Conservation (phyloP, 2,113 vertebrate species). For the Pandion haliaetus region DNA sequence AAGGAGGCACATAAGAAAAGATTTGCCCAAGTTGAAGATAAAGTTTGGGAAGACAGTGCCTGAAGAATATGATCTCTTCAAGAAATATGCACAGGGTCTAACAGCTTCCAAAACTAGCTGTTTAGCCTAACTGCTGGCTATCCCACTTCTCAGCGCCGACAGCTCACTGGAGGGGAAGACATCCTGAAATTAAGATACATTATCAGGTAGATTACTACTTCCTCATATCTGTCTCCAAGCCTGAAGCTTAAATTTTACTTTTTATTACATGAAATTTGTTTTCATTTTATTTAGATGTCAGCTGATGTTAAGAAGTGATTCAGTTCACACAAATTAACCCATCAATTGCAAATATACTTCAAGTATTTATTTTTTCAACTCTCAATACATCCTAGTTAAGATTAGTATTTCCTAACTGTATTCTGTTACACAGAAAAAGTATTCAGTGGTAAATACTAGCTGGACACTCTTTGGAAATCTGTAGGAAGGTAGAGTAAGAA, state of each 20-base stretch:
- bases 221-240: not conserved
- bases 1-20: not conserved
- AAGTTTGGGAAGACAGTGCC: not conserved
- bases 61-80: not conserved
- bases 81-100: not conserved
- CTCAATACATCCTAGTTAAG: not conserved
- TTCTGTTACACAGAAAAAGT: not conserved
- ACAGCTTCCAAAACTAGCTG: not conserved
- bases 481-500: not conserved
- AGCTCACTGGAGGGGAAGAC: not conserved
- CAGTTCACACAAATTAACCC: not conserved
- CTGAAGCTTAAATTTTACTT: not conserved
- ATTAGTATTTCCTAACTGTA: not conserved
- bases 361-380: not conserved
- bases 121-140: not conserved
- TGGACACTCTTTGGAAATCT: not conserved
- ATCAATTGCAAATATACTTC: not conserved
- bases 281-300: not conserved
- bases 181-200: not conserved
- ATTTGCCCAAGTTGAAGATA: not conserved
- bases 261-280: not conserved
- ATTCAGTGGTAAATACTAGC: not conserved
- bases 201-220: not conserved
- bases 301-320: not conserved
- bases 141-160: not conserved